Conservation (phyloP, 2,113 vertebrate species). For the Chaetura pelagica region DNA sequence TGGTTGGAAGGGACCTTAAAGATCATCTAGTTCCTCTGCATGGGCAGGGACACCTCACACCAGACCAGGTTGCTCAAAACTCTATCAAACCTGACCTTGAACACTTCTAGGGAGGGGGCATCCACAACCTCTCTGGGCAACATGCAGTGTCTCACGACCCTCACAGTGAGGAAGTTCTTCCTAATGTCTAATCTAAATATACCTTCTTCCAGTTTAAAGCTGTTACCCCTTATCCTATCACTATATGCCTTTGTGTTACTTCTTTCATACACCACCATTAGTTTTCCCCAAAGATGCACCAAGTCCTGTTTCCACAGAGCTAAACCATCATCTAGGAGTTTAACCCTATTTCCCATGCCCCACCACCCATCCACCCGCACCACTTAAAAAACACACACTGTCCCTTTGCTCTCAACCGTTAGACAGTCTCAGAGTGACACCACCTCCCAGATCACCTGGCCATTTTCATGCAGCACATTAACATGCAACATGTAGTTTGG, state of each 20-base stretch:
- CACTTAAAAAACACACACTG: not conserved
- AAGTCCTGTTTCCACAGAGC: not conserved
- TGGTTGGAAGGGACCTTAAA: no score
- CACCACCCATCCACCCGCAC: not conserved
- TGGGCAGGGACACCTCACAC: no score
- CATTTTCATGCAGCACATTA: not conserved
- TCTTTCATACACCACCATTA: not conserved
- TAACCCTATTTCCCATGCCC: not conserved
- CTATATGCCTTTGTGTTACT: not conserved
- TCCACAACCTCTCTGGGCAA: no score
- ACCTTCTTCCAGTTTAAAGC: no score
- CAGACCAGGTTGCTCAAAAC: no score
- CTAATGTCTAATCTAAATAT: no score
- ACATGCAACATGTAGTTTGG: not conserved
- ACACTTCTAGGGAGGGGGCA: no score
- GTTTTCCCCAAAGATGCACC: not conserved
- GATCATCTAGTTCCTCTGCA: no score
- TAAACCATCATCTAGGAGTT: not conserved
- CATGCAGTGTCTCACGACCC: no score
- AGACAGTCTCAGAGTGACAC: rapidly evolving
- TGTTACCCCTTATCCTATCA: no score
- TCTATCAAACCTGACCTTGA: no score
- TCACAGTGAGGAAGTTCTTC: no score
- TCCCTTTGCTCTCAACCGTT: not conserved
- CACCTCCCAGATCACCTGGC: not conserved